These are phyloP conservation scores for Limonius californicus DNA, from an alignment of 1,140 invertebrate genomes.

Conservation along the genomic window DNA sequence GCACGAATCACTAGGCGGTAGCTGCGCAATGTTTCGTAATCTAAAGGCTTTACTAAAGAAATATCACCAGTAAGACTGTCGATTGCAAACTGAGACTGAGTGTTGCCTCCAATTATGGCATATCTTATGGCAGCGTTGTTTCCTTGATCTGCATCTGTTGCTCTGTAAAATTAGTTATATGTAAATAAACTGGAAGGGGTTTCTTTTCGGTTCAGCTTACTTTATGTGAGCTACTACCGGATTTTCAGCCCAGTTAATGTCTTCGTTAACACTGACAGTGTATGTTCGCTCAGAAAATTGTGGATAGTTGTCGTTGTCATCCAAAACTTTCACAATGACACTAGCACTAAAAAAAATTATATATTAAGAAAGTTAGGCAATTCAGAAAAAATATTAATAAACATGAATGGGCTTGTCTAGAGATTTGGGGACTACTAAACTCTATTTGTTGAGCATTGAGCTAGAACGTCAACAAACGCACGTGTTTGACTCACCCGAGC, in stretches of 20 bases:
- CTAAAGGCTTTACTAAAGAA: slow-evolving; percentile 78
- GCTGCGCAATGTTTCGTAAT: slow-evolving; percentile 82
- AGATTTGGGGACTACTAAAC: too few species aligned
- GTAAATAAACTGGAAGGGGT: background rate
- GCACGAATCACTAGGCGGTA: slow-evolving; percentile 88
- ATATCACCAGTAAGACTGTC: slow-evolving; percentile 90
- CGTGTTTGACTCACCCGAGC: too few species aligned
- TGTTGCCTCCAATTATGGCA: slow-evolving; percentile 92
- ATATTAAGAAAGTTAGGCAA: too few species aligned
- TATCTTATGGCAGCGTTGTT: slow-evolving; percentile 89
- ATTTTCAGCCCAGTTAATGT: slow-evolving; percentile 75
- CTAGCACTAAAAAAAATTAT: too few species aligned
- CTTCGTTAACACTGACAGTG: slow-evolving; percentile 81
- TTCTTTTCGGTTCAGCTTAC: slow-evolving; percentile 49
- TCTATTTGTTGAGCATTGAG: too few species aligned
- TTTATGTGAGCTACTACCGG: slow-evolving; percentile 82
- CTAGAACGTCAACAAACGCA: too few species aligned
- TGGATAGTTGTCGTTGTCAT: slow-evolving; percentile 97
- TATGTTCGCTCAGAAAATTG: slow-evolving; percentile 90
- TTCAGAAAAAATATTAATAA: too few species aligned
- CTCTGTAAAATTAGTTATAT: slow-evolving; percentile 50
- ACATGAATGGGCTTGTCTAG: too few species aligned
- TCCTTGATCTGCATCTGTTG: slow-evolving; percentile 85
- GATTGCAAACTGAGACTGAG: slow-evolving; percentile 88
- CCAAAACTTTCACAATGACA: slow-evolving; percentile 77